These are phyloP conservation scores for Nephrotoma flavescens DNA, from an alignment of 2,888 invertebrate species.

Conservation along the genomic window DNA sequence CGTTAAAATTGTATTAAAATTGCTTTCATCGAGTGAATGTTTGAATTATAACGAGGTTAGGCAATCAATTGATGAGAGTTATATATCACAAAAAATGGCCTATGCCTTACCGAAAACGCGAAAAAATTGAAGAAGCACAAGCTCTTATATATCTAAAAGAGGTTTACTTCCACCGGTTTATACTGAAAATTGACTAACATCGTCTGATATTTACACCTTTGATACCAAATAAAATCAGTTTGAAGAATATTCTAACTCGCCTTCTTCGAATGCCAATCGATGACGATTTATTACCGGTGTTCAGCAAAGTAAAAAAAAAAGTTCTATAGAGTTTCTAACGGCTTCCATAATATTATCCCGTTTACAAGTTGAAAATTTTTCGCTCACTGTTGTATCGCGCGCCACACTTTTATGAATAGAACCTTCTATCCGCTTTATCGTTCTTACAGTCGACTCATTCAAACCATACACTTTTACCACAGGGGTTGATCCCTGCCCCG, in stretches of 20 bases:
- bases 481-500: too few species aligned
- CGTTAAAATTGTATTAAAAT: neutral
- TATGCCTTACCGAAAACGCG: constrained; percentile 10
- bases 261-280: neutral
- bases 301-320: neutral
- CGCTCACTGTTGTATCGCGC: too few species aligned
- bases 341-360: too few species aligned
- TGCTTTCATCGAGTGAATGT: neutral
- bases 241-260: neutral
- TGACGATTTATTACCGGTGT: neutral
- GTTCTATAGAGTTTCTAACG: too few species aligned
- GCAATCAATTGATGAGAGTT: neutral
- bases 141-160: constrained; percentile 10
- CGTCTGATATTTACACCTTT: neutral
- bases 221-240: neutral
- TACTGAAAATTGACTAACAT: neutral
- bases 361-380: too few species aligned
- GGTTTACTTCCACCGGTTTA: neutral
- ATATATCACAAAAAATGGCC: constrained; percentile 1
- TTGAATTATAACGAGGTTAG: neutral
- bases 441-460: too few species aligned
- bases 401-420: too few species aligned
- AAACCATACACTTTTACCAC: too few species aligned
- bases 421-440: too few species aligned
- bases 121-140: constrained; percentile 9